Evolutionary conservation across 2,888 invertebrate species (phyloP).

Genomic region (Aphidius colemani): DNA sequence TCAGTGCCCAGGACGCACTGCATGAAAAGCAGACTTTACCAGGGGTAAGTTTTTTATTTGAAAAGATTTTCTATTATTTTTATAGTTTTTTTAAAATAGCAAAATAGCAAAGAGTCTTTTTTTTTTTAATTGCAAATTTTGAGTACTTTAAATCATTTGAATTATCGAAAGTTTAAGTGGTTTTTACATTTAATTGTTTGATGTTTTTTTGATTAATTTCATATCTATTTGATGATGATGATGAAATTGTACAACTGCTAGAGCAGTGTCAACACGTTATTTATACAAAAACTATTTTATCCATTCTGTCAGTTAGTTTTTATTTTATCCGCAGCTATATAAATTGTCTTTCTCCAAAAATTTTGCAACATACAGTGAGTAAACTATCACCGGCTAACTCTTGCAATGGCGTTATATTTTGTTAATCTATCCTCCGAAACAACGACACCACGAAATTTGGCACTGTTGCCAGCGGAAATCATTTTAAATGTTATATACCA

Average conservation of each 20-base stretch:
- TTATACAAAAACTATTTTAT: conserved; percentile 27
- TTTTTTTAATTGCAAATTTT: no score
- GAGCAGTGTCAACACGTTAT: conserved; percentile 55
- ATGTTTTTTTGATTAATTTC: no score
- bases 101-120: no score
- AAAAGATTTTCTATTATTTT: no score
- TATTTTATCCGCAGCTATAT: conserved; percentile 1
- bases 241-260: conserved; percentile 51
- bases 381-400: conserved; percentile 17
- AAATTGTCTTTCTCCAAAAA: conserved; percentile 32
- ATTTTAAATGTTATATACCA: conserved; percentile 59
- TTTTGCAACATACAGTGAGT: conserved; percentile 51
- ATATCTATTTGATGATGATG: conserved; percentile 3
- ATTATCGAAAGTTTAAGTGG: no score
- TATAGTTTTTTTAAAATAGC: no score
- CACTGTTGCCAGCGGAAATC: conserved; percentile 60
- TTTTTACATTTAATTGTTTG: no score
- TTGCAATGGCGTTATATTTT: conserved; percentile 56
- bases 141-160: no score
- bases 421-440: conserved; percentile 59
- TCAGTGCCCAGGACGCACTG: conserved; percentile 89
- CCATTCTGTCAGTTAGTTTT: conserved; percentile 14
- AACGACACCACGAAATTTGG: conserved; percentile 57
- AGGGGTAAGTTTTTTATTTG: conserved; percentile 76
- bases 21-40: conserved; percentile 98